These are phyloP conservation scores for Drosophila micromelanica DNA, from an alignment of 1,140 invertebrate genomes.

Conservation along the genomic window DNA sequence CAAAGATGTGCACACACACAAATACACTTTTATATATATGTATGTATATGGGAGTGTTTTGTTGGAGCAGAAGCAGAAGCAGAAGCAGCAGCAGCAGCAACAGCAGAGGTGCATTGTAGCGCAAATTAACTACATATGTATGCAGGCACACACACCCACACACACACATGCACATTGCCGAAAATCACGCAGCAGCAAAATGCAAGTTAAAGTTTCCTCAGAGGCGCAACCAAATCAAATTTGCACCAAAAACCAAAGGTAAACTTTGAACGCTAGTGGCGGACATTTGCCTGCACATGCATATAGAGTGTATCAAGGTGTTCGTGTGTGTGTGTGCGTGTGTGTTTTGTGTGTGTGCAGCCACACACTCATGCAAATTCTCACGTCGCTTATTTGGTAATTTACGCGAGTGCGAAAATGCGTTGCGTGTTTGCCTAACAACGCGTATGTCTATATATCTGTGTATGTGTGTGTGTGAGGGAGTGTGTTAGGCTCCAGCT, in stretches of 20 bases:
- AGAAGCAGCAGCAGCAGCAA: slow-evolving; percentile 13
- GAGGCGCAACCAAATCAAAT: slow-evolving; percentile 70
- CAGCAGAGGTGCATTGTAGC: slow-evolving; percentile 60
- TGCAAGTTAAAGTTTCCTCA: slow-evolving; percentile 66
- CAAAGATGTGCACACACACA: slow-evolving; percentile 57
- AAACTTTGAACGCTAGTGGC: slow-evolving; percentile 71
- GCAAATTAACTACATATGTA: slow-evolving; percentile 60
- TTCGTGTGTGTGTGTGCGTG: not conserved
- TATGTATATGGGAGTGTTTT: slow-evolving; percentile 1
- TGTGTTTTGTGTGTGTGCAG: slow-evolving; percentile 4
- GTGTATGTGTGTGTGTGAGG: not conserved
- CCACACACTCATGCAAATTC: slow-evolving; percentile 61
- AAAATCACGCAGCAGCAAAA: slow-evolving; percentile 50
- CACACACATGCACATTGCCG: slow-evolving; percentile 4
- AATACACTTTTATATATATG: not conserved
- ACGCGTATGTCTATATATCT: slow-evolving; percentile 18
- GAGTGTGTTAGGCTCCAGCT: slow-evolving; percentile 7
- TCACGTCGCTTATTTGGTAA: slow-evolving; percentile 80
- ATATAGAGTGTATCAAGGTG: not conserved
- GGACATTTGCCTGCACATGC: slow-evolving; percentile 38
- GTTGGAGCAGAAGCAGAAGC: slow-evolving; percentile 24
- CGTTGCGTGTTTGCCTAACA: slow-evolving; percentile 67
- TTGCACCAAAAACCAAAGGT: slow-evolving; percentile 80
- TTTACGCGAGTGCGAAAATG: slow-evolving; percentile 80
- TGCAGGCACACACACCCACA: not conserved